Evolutionary conservation across 2,113 vertebrate species (phyloP), one percentile per base, ranked within the genome.

Genomic region (Promerops cafer): DNA sequence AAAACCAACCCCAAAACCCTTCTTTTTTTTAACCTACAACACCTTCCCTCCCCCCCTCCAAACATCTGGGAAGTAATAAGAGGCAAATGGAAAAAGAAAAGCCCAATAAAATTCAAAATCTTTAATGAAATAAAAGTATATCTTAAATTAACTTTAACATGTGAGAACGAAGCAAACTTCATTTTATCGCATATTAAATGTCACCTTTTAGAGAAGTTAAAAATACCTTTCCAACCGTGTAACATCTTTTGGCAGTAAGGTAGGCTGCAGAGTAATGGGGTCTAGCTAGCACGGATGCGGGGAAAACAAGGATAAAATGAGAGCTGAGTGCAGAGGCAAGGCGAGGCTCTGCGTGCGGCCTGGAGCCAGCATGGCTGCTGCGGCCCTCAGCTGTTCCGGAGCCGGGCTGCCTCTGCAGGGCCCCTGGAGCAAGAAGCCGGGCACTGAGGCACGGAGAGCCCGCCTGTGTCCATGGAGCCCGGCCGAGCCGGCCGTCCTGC

Each of bases 31-130:
- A 37, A 40, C 6, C 19, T 33, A 31, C 18, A 50, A n/a, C 15
- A 6, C 6, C 15, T 52, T 40, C 11, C 2, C 5, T 6, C 6
- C 9, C 11, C 15, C 2, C 6, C 14, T 3, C 9, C 11, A 35
- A 42, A 76, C 4, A 44, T 17, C 52, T 76, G 26, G 14, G 20
- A 49, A 75, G 30, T 31, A 78, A 78, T 72, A 39, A 60, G 69
- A 56, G 19, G 50, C 45, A 74, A 78, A 56, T 35, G 16, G 27
- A 57, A 28, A 80, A 90, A 70, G 16, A 49, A 75, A 91, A 83
- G 11, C 11, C 23, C 3, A 10, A 57, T 26, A 53, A 52, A 87
- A 49, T 68, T 45, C 7, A n/a, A 83, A 83, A 57, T 30, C 10
- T 22, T 49, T 20, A 53, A 53, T 54, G 6, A 76, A 83, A 56